Evolutionary conservation across 1,140 invertebrate genomes (phyloP).

Genomic region (Drosophila virilis): DNA sequence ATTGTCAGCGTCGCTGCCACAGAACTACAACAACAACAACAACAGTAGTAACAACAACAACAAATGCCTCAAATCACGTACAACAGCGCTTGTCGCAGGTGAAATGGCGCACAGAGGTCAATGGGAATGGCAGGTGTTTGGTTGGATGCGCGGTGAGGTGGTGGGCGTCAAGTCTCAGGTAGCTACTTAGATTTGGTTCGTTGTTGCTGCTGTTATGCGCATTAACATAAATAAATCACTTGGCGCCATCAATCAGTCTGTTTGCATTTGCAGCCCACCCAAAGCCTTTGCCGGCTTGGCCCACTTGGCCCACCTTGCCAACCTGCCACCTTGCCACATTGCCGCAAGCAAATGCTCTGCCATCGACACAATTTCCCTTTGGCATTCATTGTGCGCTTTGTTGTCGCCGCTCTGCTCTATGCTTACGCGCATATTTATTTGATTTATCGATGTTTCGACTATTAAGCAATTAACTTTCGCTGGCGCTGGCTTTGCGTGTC

Average conservation of each 20-base stretch:
- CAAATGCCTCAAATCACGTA: conserved; percentile 66
- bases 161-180: conserved; percentile 25
- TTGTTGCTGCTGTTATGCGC: conserved; percentile 34
- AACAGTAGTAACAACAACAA: background rate
- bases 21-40: conserved; percentile 9
- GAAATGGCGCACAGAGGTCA: conserved; percentile 43
- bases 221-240: conserved; percentile 81
- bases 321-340: too few species aligned
- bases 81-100: conserved; percentile 73
- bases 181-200: conserved; percentile 45
- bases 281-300: background rate
- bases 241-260: conserved; percentile 78
- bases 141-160: background rate
- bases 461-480: conserved; percentile 75
- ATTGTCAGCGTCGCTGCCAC: conserved; percentile 46
- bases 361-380: conserved; percentile 34
- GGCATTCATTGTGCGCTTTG: conserved; percentile 50
- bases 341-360: background rate
- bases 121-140: conserved; percentile 21
- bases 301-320: too few species aligned
- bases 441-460: conserved; percentile 80
- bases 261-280: conserved; percentile 53
- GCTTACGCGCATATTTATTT: conserved; percentile 76
- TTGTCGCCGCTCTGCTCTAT: conserved; percentile 62
- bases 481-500: conserved; percentile 26